These are phyloP conservation scores for Platalea minor DNA, from an alignment of 2,797 vertebrate genomes.

Conservation along the genomic window DNA sequence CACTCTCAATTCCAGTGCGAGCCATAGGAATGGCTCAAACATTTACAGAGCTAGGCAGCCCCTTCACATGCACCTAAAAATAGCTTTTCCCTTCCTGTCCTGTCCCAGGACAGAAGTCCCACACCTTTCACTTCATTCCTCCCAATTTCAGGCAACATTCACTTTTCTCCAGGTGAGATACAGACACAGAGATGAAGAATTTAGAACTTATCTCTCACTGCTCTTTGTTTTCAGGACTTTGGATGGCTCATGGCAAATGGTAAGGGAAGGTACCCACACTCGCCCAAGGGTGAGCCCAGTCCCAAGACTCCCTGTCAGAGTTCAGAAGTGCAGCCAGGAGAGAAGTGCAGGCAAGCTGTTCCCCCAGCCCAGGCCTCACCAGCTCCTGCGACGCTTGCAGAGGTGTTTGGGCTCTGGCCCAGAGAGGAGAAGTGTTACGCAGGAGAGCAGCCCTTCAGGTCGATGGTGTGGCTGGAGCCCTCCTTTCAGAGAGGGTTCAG, in stretches of 20 bases:
- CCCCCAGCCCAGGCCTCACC: not conserved
- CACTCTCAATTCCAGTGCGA: not conserved
- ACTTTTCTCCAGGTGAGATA: not conserved
- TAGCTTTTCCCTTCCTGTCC: not conserved
- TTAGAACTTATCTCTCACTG: not conserved
- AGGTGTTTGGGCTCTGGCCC: not conserved
- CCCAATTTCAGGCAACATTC: not conserved
- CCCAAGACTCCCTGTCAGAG: not conserved
- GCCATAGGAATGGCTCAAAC: not conserved
- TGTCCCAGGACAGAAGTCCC: not conserved
- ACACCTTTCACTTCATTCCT: not conserved
- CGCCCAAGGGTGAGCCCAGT: not conserved
- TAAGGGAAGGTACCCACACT: fast-evolving
- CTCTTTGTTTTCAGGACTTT: not conserved
- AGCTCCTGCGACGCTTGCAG: not conserved
- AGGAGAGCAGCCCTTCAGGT: not conserved
- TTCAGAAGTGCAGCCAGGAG: not conserved
- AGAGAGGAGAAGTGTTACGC: not conserved
- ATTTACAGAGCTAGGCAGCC: not conserved
- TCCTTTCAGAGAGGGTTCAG: not conserved
- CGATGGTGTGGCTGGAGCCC: not conserved
- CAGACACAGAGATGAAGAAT: not conserved
- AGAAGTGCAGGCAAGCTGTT: not conserved
- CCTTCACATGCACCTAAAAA: not conserved
- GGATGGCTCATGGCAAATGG: not conserved